Evolutionary conservation across 2,797 vertebrate species (phyloP), one percentile per base, ranked within the genome.

Genomic region (Pangasius krempfi): DNA sequence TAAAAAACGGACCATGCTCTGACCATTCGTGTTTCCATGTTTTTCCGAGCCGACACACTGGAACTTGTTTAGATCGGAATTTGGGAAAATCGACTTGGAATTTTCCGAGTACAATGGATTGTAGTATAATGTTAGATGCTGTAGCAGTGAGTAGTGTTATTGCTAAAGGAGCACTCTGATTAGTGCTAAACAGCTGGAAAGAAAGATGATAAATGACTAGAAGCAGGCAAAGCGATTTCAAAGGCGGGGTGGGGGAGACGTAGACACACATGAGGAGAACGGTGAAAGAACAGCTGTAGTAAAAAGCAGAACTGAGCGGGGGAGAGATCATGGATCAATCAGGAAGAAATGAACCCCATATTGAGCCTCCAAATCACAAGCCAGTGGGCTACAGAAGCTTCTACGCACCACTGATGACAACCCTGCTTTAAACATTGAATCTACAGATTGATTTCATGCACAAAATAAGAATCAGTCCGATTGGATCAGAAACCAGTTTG

Each of bases 181-280:
- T 40, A 84, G 60, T 30, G 25, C n/a, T 40, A 25, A 54, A n/a
- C 12, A 70, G 60, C 76, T 56, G 50, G 25, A 56, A 93, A 92
- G 92, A 90, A 92, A 90, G 91, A 92, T 96, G 95, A 98, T 97
- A 97, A 52, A 85, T 64, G 98, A 97, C 97, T 95, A 97, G 27
- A 86, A 89, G 84, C 84, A 82, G 22, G 54, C 50, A 98, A 66
- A 88, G 87, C 2, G 3, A 27, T 72, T 56, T 14, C 13, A 54
- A 4, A 66, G 25, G 44, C 2, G 37, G 58, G 44, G 2, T 7
- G 44, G 47, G 18, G 40, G 25, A 33, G 27, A 52, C 1, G 40
- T 1, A 60, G 27, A 47, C 60, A 30, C 62, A 3, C 25, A 47
- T n/a, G 18, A 76, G 12, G 13, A 10, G 22, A 64, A n/a, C 37